Conservation (phyloP, 2,113 vertebrate species). For the Vidua macroura region DNA sequence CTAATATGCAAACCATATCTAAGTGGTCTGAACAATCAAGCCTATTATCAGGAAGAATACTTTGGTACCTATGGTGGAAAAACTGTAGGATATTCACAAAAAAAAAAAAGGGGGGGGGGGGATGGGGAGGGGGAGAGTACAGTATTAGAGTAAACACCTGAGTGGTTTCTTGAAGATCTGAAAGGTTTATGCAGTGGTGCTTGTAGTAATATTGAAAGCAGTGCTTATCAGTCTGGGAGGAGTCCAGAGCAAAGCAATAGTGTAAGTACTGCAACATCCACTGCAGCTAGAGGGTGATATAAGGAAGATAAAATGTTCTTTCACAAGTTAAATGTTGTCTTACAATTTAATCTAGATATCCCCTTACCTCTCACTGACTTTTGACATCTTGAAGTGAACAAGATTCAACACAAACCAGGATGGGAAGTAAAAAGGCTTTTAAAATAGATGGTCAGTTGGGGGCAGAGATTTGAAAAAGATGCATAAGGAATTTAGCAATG, state of each 20-base stretch:
- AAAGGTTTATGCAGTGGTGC: neutral
- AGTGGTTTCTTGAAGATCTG: neutral
- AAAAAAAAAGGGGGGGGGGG: neutral
- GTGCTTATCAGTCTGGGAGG: neutral
- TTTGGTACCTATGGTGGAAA: neutral
- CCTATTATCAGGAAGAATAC: neutral
- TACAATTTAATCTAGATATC: neutral
- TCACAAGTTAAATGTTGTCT: neutral
- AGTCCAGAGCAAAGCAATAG: neutral
- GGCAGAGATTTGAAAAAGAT: neutral
- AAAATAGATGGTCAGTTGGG: neutral
- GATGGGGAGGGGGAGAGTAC: neutral
- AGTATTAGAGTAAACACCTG: neutral
- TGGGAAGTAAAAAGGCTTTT: neutral
- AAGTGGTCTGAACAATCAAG: neutral
- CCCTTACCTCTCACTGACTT: neutral
- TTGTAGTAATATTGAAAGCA: neutral
- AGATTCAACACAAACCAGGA: neutral
- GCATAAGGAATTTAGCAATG: neutral
- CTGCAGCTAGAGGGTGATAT: neutral
- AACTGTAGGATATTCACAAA: neutral
- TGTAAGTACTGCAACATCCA: neutral
- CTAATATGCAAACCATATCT: neutral
- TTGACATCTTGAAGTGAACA: neutral
- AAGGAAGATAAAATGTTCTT: neutral